These are phyloP conservation scores for Drosophila melanogaster DNA, from an alignment of 1,140 invertebrate genomes.

Conservation along the genomic window DNA sequence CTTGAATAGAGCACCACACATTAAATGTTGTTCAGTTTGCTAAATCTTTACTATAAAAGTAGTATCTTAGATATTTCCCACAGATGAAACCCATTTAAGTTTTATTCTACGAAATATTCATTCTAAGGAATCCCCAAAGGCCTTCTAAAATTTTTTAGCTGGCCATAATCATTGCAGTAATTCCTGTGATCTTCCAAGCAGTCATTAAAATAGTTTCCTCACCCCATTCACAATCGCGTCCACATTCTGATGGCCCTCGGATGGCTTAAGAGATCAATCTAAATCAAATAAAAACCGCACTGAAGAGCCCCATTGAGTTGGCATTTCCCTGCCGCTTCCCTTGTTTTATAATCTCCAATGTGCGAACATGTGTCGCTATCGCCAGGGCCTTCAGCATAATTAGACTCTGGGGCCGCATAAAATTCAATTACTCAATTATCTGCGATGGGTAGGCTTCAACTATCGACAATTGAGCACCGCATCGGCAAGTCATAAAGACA, in stretches of 20 bases:
- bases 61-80: background rate
- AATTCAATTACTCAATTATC: constrained; percentile 65
- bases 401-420: constrained; percentile 69
- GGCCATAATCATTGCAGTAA: constrained; percentile 32
- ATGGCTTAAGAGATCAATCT: constrained; percentile 74
- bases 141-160: constrained; percentile 10
- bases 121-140: background rate
- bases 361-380: constrained; percentile 55
- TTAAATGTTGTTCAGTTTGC: background rate
- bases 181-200: constrained; percentile 13
- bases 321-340: constrained; percentile 37
- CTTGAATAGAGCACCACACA: background rate
- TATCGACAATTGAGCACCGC: constrained; percentile 48
- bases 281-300: constrained; percentile 74
- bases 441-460: constrained; percentile 16
- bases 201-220: constrained; percentile 14
- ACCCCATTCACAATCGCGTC: constrained; percentile 6
- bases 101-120: background rate
- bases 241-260: constrained; percentile 48
- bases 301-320: constrained; percentile 22
- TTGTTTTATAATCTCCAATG: constrained; percentile 53
- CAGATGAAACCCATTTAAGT: background rate
- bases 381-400: constrained; percentile 50
- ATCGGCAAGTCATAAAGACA: constrained; percentile 57
- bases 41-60: background rate